A percentile compares a stretch with the other conserved stretches of the same genome.
phyloP scores from a whole-genome alignment of 2,888 invertebrate species.

The Panzeria rudis region DNA sequence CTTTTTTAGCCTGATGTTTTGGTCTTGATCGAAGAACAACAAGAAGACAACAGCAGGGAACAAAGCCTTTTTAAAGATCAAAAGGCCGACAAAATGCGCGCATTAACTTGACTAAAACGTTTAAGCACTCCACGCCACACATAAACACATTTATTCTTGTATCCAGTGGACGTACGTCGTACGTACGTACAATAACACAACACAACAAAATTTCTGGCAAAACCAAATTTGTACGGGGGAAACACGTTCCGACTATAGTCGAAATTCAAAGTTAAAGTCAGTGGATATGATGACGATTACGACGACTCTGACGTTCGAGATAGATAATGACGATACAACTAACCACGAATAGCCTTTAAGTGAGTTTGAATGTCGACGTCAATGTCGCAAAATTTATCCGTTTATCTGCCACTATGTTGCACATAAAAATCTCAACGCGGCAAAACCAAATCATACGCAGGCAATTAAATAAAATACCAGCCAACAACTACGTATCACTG shows the following conservation, averaged over 20 bases:
- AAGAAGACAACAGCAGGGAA: conserved; percentile 38
- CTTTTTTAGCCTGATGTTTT: conserved; percentile 43
- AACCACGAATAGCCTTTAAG: conserved; percentile 44
- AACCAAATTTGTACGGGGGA: conserved; percentile 27
- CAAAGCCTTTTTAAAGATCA: conserved; percentile 70
- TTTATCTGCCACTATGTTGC: conserved; percentile 55
- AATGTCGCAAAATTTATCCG: conserved; percentile 63
- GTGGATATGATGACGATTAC: conserved; percentile 32
- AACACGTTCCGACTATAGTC: conserved; percentile 38
- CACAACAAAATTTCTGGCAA: conserved; percentile 36
- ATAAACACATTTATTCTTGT: conserved; percentile 52
- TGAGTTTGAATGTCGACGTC: conserved; percentile 55
- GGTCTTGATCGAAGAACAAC: conserved; percentile 67
- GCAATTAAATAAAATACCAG: conserved; percentile 25
- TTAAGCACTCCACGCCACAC: conserved; percentile 58
- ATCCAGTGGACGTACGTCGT: conserved; percentile 8
- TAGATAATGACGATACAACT: conserved; percentile 38
- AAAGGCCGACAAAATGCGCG: conserved; percentile 75
- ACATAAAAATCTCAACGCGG: conserved; percentile 34
- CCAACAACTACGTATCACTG: conserved; percentile 27
- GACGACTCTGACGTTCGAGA: conserved; percentile 37
- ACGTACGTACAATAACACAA: conserved; percentile 9
- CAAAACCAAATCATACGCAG: conserved; percentile 28
- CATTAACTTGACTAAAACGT: conserved; percentile 76
- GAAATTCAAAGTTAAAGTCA: conserved; percentile 18